These are phyloP conservation scores for Acanthaster planci DNA, from an alignment of 35 echinoderm and acorn worm species.

Conservation along the genomic window DNA sequence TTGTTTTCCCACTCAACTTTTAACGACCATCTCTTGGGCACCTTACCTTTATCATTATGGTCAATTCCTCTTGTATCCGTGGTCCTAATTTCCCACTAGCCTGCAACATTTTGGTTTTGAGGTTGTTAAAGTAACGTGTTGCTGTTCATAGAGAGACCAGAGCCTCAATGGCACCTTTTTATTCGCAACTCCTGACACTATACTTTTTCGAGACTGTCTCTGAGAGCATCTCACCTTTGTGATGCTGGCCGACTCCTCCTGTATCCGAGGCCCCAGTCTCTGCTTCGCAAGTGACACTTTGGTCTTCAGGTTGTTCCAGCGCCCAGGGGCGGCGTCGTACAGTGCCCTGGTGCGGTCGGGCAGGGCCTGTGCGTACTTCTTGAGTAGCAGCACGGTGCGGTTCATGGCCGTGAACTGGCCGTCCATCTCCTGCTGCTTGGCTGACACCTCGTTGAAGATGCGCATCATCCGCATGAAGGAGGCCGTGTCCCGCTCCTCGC, in stretches of 20 bases:
- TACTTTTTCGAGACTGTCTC: too few species aligned
- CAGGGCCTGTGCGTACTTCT: conserved; percentile 91
- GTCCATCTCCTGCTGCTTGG: conserved; percentile 99
- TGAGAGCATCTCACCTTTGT: conserved; percentile 70
- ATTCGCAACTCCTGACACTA: too few species aligned
- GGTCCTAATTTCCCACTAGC: too few species aligned
- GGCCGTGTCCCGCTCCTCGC: conserved; percentile 96
- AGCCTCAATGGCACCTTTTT: too few species aligned
- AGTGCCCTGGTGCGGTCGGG: conserved; percentile 79
- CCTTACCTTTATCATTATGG: too few species aligned
- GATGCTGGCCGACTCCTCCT: conserved; percentile 95
- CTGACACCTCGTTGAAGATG: conserved; percentile 98
- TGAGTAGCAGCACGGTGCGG: conserved; percentile 83
- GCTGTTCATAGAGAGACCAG: too few species aligned
- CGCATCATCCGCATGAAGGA: conserved; percentile 99
- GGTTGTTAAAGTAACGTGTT: too few species aligned
- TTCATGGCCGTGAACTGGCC: conserved; percentile 99
- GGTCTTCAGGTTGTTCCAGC: conserved; percentile 99
- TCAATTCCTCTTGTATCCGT: too few species aligned
- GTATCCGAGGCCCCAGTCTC: conserved; percentile 88
- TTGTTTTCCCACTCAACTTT: too few species aligned
- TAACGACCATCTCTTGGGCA: too few species aligned
- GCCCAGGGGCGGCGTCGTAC: conserved; percentile 89
- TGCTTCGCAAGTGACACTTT: conserved; percentile 98
- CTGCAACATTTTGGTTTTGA: too few species aligned